These are phyloP conservation scores for Carassius gibelio DNA, from an alignment of 2,113 vertebrate genomes.

Conservation along the genomic window DNA sequence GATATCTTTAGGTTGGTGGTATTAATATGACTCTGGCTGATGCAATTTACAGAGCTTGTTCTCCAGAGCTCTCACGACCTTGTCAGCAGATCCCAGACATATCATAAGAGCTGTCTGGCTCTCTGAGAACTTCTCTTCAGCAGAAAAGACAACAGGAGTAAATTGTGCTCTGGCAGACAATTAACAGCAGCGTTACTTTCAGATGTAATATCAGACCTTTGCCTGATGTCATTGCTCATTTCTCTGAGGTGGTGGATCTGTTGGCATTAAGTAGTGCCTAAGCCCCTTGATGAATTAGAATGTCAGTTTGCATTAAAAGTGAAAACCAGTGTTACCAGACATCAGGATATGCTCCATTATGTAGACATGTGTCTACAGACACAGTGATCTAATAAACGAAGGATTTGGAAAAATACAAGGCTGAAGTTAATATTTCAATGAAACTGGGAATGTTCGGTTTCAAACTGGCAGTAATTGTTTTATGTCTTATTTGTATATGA, in stretches of 20 bases:
- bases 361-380: background rate
- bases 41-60: conserved; percentile 19
- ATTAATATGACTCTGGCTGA: conserved; percentile 21
- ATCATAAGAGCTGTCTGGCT: background rate
- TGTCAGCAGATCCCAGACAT: conserved; percentile 20
- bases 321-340: background rate
- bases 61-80: conserved; percentile 20
- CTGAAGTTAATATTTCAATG: background rate
- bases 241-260: conserved; percentile 20
- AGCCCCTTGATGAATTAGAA: conserved; percentile 52
- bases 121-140: conserved; percentile 12
- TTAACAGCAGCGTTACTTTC: conserved; percentile 44
- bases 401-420: background rate
- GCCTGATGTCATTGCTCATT: conserved; percentile 52
- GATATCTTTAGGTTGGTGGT: conserved; percentile 4
- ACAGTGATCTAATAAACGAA: background rate
- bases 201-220: conserved; percentile 54
- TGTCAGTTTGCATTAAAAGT: conserved; percentile 49
- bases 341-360: conserved; percentile 7
- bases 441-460: background rate
- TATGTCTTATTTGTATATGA: conserved; percentile 39
- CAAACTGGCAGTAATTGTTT: conserved; percentile 40
- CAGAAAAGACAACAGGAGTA: conserved; percentile 4
- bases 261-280: conserved; percentile 42
- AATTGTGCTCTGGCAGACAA: conserved; percentile 36